These are phyloP conservation scores for Clanis bilineata DNA, from an alignment of 2,888 invertebrate species.

Conservation along the genomic window DNA sequence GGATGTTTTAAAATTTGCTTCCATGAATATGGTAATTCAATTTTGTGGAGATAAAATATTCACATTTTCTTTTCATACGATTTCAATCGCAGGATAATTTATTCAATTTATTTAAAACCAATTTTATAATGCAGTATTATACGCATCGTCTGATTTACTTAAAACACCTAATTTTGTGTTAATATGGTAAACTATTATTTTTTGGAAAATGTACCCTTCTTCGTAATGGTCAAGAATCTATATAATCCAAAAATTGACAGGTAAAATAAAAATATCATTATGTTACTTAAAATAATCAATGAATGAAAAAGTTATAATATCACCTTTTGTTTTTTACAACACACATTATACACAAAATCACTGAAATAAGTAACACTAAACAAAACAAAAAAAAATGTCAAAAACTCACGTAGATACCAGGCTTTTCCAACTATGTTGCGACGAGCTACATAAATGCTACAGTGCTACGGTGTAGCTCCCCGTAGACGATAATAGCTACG, in stretches of 20 bases:
- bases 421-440: neutral
- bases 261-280: too few species aligned
- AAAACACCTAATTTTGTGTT: too few species aligned
- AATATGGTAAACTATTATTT: too few species aligned
- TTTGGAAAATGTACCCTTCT: too few species aligned
- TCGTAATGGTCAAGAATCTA: too few species aligned
- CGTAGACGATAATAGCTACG: slow-evolving; percentile 29
- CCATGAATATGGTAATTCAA: neutral
- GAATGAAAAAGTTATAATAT: too few species aligned
- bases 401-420: neutral
- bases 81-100: neutral
- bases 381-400: neutral
- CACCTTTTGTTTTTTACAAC: too few species aligned
- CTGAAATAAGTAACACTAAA: too few species aligned
- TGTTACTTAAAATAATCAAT: too few species aligned
- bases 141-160: too few species aligned
- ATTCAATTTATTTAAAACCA: neutral
- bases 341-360: too few species aligned
- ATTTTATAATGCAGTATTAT: neutral
- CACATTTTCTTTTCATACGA: neutral
- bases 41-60: neutral
- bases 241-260: too few species aligned
- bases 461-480: slow-evolving; percentile 36
- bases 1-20: neutral
- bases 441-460: slow-evolving; percentile 24